phyloP scores from a whole-genome alignment of 1,140 invertebrate genomes.

The Apis mellifera region Amel_HAv3.1 CM009942.2:5785501-5786000 shows the following conservation, averaged over 20 bases:
- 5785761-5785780: too few species aligned
- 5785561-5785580: conserved; percentile 32
- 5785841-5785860: too few species aligned
- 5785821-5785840: too few species aligned
- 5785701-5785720: conserved; percentile 25
- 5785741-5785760: neutral
- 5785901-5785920: too few species aligned
- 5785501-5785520: neutral
- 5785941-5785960: neutral
- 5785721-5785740: neutral
- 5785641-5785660: conserved; percentile 31
- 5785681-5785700: conserved; percentile 46
- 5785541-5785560: conserved; percentile 46
- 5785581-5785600: neutral
- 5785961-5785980: neutral
- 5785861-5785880: too few species aligned
- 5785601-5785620: conserved; percentile 47
- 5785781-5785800: too few species aligned
- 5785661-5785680: conserved; percentile 14
- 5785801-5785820: too few species aligned
- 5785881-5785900: too few species aligned
- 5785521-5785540: conserved; percentile 2
- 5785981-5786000: neutral
- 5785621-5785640: conserved; percentile 19
- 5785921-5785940: neutral